Conservation (phyloP, 2,797 vertebrate species). For the Anniella stebbinsi region DNA sequence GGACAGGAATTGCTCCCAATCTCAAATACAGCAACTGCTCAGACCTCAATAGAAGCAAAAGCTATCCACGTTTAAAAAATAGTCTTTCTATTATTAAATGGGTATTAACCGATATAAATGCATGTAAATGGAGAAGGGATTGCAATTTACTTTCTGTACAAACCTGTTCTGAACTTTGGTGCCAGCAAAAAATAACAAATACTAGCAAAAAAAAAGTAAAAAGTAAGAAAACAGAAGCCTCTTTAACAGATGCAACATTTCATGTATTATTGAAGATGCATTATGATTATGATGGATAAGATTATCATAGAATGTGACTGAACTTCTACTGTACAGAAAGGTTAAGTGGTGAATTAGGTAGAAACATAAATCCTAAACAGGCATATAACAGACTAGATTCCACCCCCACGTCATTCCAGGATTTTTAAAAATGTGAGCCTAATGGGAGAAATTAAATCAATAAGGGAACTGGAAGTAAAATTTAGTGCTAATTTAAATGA, state of each 20-base stretch:
- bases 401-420: no score
- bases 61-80: neutral
- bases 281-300: no score
- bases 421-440: neutral
- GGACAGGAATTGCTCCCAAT: neutral
- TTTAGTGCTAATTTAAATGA: neutral
- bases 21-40: neutral
- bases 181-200: neutral
- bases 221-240: no score
- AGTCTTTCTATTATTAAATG: neutral
- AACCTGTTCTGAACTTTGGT: neutral
- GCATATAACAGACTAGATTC: neutral
- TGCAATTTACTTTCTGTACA: neutral
- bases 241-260: no score
- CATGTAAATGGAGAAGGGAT: neutral
- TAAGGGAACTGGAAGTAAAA: neutral
- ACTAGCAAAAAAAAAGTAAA: neutral
- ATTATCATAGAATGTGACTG: no score
- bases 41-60: neutral
- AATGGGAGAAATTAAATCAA: neutral
- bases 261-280: no score
- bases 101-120: neutral
- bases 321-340: neutral
- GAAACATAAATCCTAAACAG: neutral
- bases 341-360: neutral